Conservation (phyloP, 2,113 vertebrate species). For the Willisornis vidua region DNA sequence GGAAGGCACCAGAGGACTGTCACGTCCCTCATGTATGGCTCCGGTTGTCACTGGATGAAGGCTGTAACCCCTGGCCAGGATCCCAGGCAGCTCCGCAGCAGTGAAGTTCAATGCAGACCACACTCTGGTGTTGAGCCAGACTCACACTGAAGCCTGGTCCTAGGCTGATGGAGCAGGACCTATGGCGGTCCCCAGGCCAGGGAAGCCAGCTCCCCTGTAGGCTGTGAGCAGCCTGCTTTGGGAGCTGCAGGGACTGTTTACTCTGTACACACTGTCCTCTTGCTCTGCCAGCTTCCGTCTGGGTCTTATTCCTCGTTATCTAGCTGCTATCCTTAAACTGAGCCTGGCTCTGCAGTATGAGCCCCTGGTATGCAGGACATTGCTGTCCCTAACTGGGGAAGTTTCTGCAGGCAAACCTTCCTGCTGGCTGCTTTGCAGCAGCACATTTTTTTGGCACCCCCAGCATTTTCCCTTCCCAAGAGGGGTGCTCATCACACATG, state of each 20-base stretch:
- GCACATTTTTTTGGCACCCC: not conserved
- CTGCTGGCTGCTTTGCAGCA: not conserved
- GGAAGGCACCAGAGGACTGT: not conserved
- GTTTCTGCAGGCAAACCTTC: not conserved
- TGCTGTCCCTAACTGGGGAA: not conserved
- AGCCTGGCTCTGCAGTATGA: not conserved
- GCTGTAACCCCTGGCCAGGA: not conserved
- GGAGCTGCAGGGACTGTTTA: slow-evolving; percentile 23
- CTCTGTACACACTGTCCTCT: slow-evolving; percentile 14
- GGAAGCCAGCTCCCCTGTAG: not conserved
- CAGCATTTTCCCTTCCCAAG: not conserved
- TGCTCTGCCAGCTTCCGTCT: not conserved
- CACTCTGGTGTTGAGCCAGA: not conserved
- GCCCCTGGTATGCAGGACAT: not conserved
- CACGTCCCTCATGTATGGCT: accelerated
- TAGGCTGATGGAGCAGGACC: not conserved
- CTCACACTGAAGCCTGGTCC: not conserved
- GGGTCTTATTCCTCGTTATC: not conserved
- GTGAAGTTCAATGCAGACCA: not conserved
- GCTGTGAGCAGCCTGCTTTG: not conserved
- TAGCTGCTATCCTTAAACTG: not conserved
- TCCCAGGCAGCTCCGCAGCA: not conserved
- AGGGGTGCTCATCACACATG: accelerated
- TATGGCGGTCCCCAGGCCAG: accelerated
- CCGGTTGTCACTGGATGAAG: not conserved